Base-by-base conservation (phyloP, 1,140 invertebrate genomes). In the Coptotermes formosanus region DNA sequence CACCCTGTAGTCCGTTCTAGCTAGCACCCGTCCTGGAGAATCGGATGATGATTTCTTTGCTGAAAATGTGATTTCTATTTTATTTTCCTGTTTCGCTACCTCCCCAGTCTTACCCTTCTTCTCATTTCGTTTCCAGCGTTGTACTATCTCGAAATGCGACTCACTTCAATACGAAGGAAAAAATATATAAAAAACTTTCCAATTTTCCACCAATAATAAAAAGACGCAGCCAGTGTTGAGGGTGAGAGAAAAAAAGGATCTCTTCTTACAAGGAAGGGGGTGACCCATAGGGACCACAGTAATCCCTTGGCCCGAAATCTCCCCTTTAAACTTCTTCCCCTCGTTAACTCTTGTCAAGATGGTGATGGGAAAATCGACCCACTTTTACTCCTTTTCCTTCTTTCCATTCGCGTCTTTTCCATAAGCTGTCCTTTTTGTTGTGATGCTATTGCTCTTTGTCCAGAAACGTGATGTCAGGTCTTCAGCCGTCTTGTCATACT, bases 171-270 rank as follows among this genome's bases (percentile, higher is more conserved):
- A 75, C 6, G 64, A 75, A 30, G n/a, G 30, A 75, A 75, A 75
- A 75, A 75, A 30, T n/a, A 75, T 75, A 75, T 64, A 75, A 75
- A 75, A 75, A 75, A 75, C 64, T 75, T 75, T 75, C 64, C 64
- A 75, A 75, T 75, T 75, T 75, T 75, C 64, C 64, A 75, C 64
- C 64, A 75, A 75, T 75, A 75, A 75, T 75, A 75, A 75, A 75
- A 75, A 30, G 64, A 30, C 64, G 64, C 64, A 75, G 64, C n/a
- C 64, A 75, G n/a, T 75, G 64, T 75, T 75, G 25, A 30, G 64
- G 64, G 64, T 75, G 64, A 75, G 64, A 75, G n/a, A 75, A 75
- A 75, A 75, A 30, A 6, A 14, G 6, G 30, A 1, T 64, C 64
- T 75, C 64, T 30, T 75, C 64, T n/a, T 75, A 75, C 64, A 75